A percentile compares a stretch with the other conserved stretches of the same genome.
Conservation (phyloP, 2,113 vertebrate species). For the Ophthalmolycus amberensis region DNA sequence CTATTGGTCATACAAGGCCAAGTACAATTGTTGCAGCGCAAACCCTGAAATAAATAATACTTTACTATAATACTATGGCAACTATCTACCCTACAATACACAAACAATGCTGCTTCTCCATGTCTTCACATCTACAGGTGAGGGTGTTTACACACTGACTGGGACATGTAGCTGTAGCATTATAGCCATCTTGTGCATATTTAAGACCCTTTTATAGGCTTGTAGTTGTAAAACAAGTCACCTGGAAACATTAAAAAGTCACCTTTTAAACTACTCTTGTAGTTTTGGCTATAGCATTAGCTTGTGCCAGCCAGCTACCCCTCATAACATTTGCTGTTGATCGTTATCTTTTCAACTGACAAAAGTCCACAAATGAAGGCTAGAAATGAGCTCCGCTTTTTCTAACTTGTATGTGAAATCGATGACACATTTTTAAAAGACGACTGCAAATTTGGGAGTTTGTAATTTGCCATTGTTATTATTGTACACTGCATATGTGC, state of each 20-base stretch:
- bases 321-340: neutral
- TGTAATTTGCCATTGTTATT: neutral
- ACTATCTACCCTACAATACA: neutral
- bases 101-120: neutral
- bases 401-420: too few relatives aligned
- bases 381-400: neutral
- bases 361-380: neutral
- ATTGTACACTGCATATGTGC: neutral
- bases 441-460: neutral
- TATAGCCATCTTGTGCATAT: neutral
- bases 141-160: too few relatives aligned
- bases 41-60: neutral
- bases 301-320: neutral
- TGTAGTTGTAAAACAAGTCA: neutral
- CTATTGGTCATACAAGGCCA: neutral
- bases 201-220: neutral
- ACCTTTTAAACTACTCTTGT: neutral
- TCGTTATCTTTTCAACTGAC: neutral
- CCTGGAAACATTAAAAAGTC: neutral
- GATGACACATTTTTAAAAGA: neutral
- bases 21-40: neutral
- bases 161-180: neutral
- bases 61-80: neutral
- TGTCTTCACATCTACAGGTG: too few relatives aligned
- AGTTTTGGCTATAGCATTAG: neutral